phyloP scores from a whole-genome alignment of 2,888 invertebrate species.

The Mantis religiosa region DNA sequence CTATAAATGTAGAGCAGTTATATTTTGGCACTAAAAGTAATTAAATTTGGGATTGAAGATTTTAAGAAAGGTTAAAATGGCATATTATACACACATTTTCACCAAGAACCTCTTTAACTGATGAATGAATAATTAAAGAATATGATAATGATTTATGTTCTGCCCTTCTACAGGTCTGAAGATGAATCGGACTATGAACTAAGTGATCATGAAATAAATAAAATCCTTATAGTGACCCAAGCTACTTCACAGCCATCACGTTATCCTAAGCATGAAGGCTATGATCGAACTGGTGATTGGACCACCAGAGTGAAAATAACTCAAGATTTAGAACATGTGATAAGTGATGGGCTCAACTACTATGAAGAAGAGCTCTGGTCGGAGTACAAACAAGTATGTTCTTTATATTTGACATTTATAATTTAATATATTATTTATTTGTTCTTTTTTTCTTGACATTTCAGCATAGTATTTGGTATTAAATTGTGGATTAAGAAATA shows the following conservation, averaged over 20 bases:
- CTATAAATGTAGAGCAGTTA: no score
- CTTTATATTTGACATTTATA: background rate
- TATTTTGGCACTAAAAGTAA: no score
- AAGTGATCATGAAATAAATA: slow-evolving; percentile 87
- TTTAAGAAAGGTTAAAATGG: no score
- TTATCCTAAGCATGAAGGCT: slow-evolving; percentile 77
- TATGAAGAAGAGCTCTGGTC: slow-evolving; percentile 95
- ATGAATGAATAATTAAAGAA: no score
- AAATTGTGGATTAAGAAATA: no score
- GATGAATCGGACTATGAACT: slow-evolving; percentile 81
- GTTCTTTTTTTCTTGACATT: background rate
- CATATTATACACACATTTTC: no score
- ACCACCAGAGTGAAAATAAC: slow-evolving; percentile 89
- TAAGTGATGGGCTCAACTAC: slow-evolving; percentile 92
- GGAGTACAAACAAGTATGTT: slow-evolving; percentile 52
- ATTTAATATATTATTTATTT: no score
- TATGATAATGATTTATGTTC: background rate
- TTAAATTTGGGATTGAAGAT: no score
- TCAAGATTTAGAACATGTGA: slow-evolving; percentile 89
- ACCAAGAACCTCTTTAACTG: no score
- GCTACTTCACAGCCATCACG: slow-evolving; percentile 48
- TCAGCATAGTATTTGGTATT: no score
- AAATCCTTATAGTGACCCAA: slow-evolving; percentile 93
- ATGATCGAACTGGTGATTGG: slow-evolving; percentile 88
- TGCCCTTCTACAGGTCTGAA: slow-evolving; percentile 59